These are phyloP conservation scores for Trichomycterus rosablanca DNA, from an alignment of 2,113 vertebrate genomes.

Conservation along the genomic window DNA sequence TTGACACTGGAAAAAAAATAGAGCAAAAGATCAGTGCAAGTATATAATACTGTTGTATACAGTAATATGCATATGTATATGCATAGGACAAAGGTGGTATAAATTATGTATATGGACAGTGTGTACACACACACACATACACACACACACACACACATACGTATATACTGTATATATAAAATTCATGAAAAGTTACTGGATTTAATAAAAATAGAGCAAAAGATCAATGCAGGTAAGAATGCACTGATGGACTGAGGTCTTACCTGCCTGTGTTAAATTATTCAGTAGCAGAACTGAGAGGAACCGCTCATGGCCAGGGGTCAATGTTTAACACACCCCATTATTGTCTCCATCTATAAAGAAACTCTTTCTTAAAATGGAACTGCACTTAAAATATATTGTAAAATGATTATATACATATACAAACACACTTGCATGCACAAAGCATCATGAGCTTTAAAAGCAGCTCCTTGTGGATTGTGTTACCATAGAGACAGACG, in stretches of 20 bases:
- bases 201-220: not conserved
- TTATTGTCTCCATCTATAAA: slow-evolving; percentile 27
- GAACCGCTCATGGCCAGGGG: slow-evolving; percentile 20
- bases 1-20: too few species aligned
- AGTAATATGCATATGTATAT: too few species aligned
- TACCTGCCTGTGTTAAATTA: slow-evolving; percentile 44
- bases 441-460: slow-evolving; percentile 35
- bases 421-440: slow-evolving; percentile 27
- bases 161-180: too few species aligned
- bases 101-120: too few species aligned
- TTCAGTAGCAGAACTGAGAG: slow-evolving; percentile 22
- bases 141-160: too few species aligned
- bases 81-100: too few species aligned
- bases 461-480: slow-evolving; percentile 44
- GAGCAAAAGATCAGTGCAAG: too few species aligned
- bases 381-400: slow-evolving; percentile 21
- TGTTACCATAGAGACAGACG: slow-evolving; percentile 69
- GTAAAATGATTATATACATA: slow-evolving; percentile 16
- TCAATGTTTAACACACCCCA: slow-evolving; percentile 31
- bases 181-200: slow-evolving; percentile 31
- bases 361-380: not conserved
- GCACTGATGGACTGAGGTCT: slow-evolving; percentile 13
- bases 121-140: too few species aligned
- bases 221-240: not conserved
- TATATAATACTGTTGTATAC: too few species aligned